Evolutionary conservation across 2,797 vertebrate species (phyloP).

Genomic region (Chelonia mydas): DNA sequence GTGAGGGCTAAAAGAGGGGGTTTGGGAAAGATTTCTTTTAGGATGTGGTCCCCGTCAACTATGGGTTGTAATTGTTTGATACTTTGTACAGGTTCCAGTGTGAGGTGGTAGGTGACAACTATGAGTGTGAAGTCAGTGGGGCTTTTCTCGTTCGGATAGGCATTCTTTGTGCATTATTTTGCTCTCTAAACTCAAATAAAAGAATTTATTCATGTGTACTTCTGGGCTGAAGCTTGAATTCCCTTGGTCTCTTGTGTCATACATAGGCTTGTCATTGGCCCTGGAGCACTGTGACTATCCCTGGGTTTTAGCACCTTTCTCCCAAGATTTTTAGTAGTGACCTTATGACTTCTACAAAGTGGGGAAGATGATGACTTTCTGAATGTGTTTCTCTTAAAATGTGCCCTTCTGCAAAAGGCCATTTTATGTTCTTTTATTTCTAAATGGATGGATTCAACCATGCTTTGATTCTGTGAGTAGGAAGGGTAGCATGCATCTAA

Average conservation of each 20-base stretch:
- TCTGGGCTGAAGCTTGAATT: background rate
- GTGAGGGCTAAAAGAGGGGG: too few relatives aligned
- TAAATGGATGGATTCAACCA: background rate
- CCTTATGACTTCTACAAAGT: background rate
- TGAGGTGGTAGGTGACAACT: too few relatives aligned
- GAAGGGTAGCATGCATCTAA: background rate
- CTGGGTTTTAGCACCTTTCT: background rate
- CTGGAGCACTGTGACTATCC: background rate
- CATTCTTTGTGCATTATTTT: background rate
- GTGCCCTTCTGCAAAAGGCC: background rate
- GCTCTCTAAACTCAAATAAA: background rate
- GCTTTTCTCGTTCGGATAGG: too few relatives aligned
- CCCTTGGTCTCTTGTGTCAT: background rate
- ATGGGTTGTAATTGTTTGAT: too few relatives aligned
- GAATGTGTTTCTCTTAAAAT: background rate
- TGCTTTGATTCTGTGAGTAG: background rate
- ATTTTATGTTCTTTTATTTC: background rate
- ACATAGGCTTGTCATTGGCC: background rate
- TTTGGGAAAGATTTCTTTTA: too few relatives aligned
- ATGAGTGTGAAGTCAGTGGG: too few relatives aligned
- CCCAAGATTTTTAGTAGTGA: background rate
- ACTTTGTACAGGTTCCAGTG: too few relatives aligned
- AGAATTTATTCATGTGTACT: background rate
- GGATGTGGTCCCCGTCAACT: too few relatives aligned
- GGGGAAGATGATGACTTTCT: background rate